These are phyloP conservation scores for Diabrotica balteata DNA, from an alignment of 2,888 invertebrate genomes.

Conservation along the genomic window DNA sequence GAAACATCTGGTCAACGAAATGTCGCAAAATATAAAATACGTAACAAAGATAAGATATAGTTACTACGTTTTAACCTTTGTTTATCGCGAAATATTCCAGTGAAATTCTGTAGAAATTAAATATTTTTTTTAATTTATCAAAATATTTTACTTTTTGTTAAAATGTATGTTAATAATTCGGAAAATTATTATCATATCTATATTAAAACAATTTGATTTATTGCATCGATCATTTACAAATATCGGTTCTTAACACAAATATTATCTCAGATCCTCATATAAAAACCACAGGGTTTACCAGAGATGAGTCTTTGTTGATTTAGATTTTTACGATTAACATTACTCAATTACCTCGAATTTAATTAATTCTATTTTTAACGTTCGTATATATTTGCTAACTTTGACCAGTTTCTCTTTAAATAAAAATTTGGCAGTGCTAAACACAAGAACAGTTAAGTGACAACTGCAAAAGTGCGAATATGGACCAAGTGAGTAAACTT, in stretches of 20 bases:
- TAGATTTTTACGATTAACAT: slow-evolving; percentile 16
- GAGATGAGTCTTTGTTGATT: slow-evolving; percentile 17
- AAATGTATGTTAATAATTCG: too few species aligned
- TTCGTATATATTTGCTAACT: slow-evolving; percentile 10
- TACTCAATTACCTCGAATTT: slow-evolving; percentile 22
- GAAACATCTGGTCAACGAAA: too few species aligned
- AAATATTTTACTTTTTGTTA: too few species aligned
- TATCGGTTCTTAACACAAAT: neutral
- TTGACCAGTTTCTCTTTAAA: slow-evolving; percentile 3
- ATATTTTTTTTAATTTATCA: too few species aligned
- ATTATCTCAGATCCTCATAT: neutral
- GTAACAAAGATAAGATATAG: too few species aligned
- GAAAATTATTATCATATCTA: too few species aligned
- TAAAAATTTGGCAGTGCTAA: slow-evolving; percentile 13
- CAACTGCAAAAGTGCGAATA: neutral
- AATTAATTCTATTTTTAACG: slow-evolving; percentile 9
- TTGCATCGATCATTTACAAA: neutral
- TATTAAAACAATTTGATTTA: too few species aligned
- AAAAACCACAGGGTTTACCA: slow-evolving; percentile 2
- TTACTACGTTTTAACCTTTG: too few species aligned
- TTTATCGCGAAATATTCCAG: too few species aligned
- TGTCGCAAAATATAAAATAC: too few species aligned
- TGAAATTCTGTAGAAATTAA: too few species aligned
- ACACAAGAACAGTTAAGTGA: slow-evolving; percentile 10
- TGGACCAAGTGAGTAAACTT: too few species aligned